Evolutionary conservation across 2,113 vertebrate species (phyloP), one percentile per base, ranked within the genome.

Genomic region (Onychostruthus taczanowskii): DNA sequence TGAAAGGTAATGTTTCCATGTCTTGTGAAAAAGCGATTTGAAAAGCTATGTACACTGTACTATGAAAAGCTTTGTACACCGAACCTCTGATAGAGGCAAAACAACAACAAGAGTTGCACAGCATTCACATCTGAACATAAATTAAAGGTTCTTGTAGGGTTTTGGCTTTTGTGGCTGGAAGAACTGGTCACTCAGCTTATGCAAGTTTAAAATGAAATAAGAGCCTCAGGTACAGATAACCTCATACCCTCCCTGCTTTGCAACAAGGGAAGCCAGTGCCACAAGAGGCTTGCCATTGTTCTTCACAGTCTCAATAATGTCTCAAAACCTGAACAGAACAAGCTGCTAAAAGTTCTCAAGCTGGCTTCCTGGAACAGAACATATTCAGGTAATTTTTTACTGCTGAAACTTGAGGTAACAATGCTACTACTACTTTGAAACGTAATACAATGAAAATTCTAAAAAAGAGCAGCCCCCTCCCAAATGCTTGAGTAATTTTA

Each of bases 101-200:
- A 66, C 28, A 83, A 46, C n/a, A 77, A 41, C 5, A 70, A n/a
- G 41, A 68, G 66, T 17, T 82, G 49, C 44, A 47, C 39, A 74
- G 59, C 5, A 0, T 27, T 86, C 43, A 31, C 1, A 6, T 37
- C 37, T 50, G 52, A 93, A 81, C 23, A n/a, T 16, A 78, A 69
- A 87, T 59, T 59, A 75, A 92, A 90, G 53, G 55, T 33, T 77
- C 21, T 14, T 82, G n/a, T 22, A 62, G 35, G 26, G 9, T 75
- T 90, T 82, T 73, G 70, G 68, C 43, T 84, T 88, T 80, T 66
- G 83, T 35, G 30, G 67, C 72, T 90, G 75, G 85, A 80, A 94
- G 75, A 95, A 95, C 93, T 76, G 59, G 91, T 80, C 90, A 62
- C 75, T 94, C 87, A 58, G 26, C 58, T 78, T 55, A 73, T 7